Conservation (phyloP, 1,140 invertebrate genomes). For the Orius laevigatus region DNA sequence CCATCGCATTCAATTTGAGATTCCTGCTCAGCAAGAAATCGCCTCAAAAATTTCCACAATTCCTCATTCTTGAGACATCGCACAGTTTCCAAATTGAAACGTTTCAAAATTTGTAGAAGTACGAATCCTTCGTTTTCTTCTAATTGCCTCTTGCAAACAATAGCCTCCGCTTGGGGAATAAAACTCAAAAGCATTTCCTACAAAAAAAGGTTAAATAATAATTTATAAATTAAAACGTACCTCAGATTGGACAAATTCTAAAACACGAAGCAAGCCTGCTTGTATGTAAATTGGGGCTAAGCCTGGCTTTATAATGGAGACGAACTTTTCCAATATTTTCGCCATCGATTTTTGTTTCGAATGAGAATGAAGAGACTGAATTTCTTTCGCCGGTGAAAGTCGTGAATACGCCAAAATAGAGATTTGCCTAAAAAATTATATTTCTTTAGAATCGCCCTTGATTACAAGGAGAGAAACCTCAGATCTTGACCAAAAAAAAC, state of each 20-base stretch:
- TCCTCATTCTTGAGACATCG: slow-evolving; percentile 25
- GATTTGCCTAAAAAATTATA: slow-evolving; percentile 16
- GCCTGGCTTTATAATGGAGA: slow-evolving; percentile 1
- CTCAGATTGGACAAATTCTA: slow-evolving; percentile 35
- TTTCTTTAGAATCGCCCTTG: not conserved
- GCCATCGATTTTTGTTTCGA: slow-evolving; percentile 1
- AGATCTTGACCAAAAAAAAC: not conserved
- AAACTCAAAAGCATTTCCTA: slow-evolving; percentile 8
- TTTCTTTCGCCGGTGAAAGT: slow-evolving; percentile 31
- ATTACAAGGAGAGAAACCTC: not conserved
- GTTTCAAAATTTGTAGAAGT: slow-evolving; percentile 26
- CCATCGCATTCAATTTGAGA: slow-evolving; percentile 16
- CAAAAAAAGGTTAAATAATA: not conserved
- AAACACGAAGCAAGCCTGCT: slow-evolving; percentile 29
- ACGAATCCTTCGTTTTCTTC: slow-evolving; percentile 17
- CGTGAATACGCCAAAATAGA: slow-evolving; percentile 21
- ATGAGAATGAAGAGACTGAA: slow-evolving; percentile 14
- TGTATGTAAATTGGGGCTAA: slow-evolving; percentile 29
- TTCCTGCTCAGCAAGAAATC: slow-evolving; percentile 18
- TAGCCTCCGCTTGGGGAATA: slow-evolving; percentile 1
- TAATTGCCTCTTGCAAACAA: slow-evolving; percentile 6
- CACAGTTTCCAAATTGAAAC: slow-evolving; percentile 26
- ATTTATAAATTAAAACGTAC: slow-evolving; percentile 17
- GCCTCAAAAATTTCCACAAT: slow-evolving; percentile 27
- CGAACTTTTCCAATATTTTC: slow-evolving; percentile 4